Evolutionary conservation across 2,113 vertebrate genomes (phyloP).

Genomic region (Perca flavescens): DNA sequence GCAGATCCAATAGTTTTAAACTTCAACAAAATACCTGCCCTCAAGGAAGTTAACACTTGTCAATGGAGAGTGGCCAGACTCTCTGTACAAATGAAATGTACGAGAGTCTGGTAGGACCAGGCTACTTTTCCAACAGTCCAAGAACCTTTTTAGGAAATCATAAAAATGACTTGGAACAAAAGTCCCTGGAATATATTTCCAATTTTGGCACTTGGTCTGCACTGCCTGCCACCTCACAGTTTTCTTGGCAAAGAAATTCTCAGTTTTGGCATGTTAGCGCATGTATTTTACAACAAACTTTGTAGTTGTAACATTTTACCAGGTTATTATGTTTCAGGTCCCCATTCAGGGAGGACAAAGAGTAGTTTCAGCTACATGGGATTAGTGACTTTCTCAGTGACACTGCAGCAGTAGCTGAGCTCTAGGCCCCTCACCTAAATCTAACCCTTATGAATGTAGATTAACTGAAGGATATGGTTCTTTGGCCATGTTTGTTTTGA

Average conservation of each 20-base stretch:
- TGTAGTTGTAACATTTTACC: slow-evolving; percentile 8
- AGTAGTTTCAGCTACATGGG: slow-evolving; percentile 37
- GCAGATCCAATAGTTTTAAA: too few species aligned
- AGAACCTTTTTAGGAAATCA: slow-evolving; percentile 6
- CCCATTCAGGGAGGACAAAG: slow-evolving; percentile 31
- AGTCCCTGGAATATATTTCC: slow-evolving; percentile 4
- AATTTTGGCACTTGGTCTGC: neutral
- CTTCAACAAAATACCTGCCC: too few species aligned
- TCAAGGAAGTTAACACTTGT: too few species aligned
- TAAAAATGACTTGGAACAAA: neutral
- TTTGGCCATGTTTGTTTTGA: slow-evolving; percentile 81
- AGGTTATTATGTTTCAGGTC: slow-evolving; percentile 35
- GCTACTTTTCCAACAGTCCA: neutral
- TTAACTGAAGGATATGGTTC: slow-evolving; percentile 72
- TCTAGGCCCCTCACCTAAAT: slow-evolving; percentile 46
- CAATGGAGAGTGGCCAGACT: too few species aligned
- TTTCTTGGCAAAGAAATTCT: neutral
- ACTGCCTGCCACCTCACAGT: neutral
- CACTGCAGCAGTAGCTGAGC: slow-evolving; percentile 60
- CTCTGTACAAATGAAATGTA: too few species aligned
- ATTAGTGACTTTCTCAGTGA: slow-evolving; percentile 61
- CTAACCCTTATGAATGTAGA: slow-evolving; percentile 67
- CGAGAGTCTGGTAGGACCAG: too few species aligned
- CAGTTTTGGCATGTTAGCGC: neutral
- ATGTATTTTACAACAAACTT: neutral